phyloP scores from a whole-genome alignment of 1,140 invertebrate genomes.

The Drosophila neocordata region DNA sequence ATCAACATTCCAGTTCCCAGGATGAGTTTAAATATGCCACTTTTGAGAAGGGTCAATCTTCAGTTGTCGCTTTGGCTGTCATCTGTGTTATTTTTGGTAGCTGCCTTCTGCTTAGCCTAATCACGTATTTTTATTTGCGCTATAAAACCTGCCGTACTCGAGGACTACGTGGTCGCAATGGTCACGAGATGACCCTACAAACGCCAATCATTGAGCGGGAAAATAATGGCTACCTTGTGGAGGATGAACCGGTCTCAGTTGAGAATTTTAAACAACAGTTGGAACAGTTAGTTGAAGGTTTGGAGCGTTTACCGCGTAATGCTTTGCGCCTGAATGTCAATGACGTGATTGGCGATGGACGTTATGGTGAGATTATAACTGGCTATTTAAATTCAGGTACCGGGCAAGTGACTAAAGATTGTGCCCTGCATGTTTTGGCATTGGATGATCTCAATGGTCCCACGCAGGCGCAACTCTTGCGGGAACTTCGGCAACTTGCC shows the following conservation, averaged over 20 bases:
- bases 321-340: constrained; percentile 87
- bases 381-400: constrained; percentile 84
- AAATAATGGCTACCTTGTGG: constrained; percentile 89
- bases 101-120: constrained; percentile 85
- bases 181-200: constrained; percentile 87
- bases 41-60: constrained; percentile 75
- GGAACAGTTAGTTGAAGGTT: constrained; percentile 57
- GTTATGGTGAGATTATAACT: constrained; percentile 89
- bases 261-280: constrained; percentile 88
- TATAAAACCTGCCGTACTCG: constrained; percentile 84
- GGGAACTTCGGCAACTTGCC: constrained; percentile 89
- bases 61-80: constrained; percentile 84
- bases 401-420: constrained; percentile 45
- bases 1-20: constrained; percentile 62
- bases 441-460: constrained; percentile 85
- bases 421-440: constrained; percentile 73
- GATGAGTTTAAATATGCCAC: constrained; percentile 75
- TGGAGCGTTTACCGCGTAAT: constrained; percentile 87
- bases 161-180: constrained; percentile 84
- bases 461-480: constrained; percentile 87
- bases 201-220: constrained; percentile 88
- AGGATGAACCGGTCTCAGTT: constrained; percentile 86
- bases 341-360: constrained; percentile 88
- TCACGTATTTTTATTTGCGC: constrained; percentile 86
- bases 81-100: constrained; percentile 86